Evolutionary conservation across 2,888 invertebrate species (phyloP), one percentile per base, ranked within the genome.

Genomic region (Lymantria dispar): DNA sequence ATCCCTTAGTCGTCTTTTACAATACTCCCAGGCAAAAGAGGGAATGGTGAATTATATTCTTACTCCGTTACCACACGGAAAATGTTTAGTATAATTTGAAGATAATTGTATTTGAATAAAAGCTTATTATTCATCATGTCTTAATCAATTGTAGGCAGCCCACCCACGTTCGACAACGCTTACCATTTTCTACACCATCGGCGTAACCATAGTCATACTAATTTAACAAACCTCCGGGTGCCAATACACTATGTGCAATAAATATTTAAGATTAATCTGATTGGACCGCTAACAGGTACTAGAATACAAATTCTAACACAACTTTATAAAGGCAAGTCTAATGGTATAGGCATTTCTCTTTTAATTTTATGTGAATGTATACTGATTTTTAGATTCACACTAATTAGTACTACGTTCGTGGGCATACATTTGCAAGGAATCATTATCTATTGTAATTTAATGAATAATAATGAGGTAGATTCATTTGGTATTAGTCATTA

Each of bases 191-290:
- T 78, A 83, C 82, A 85, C 83, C 88, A 90, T 88, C 89, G 76
- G 83, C 69, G 81, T 70, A 76, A 70, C 80, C 83, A 89, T 88
- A 85, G 75, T 87, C 83, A 91, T 90, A 89, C 91, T 88, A 91
- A 91, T 91, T 89, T 82, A 80, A 63, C 76, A 65, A 72, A 80
- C 68, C 80, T 79, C 77, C 76, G 77, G 77, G 79, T 85, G 78
- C 85, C 83, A 83, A 81, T 80, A 74, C 77, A 77, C 81, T 81
- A 79, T 89, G 86, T 80, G 87, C 86, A 91, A 90, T 91, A 90
- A 91, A 90, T 91, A 91, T 90, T 90, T 89, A 87, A 88, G 86
- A 88, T 88, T 87, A 87, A 89, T 89, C 89, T 83, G 91, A 90
- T 90, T 84, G 82, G 77, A 73, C 51, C 67, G 72, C 71, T 68